phyloP scores from a whole-genome alignment of 2,113 vertebrate species.

The Gadus macrocephalus region DNA sequence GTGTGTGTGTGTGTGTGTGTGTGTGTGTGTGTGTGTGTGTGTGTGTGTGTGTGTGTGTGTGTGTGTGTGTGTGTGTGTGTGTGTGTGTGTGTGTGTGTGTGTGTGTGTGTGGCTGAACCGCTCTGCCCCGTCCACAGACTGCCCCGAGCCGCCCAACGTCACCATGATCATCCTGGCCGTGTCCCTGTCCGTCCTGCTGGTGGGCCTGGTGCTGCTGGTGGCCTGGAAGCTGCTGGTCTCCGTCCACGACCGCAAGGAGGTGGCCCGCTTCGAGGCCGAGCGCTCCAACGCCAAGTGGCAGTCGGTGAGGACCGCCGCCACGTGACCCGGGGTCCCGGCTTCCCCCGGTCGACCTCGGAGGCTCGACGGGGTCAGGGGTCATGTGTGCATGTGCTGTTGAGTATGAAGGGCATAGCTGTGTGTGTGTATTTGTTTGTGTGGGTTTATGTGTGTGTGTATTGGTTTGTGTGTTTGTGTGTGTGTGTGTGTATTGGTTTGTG shows the following conservation, averaged over 20 bases:
- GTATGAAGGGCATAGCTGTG: not conserved
- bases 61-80: too few species aligned
- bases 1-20: too few species aligned
- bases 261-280: conserved; percentile 96
- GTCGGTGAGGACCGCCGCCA: conserved; percentile 79
- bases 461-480: too few species aligned
- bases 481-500: too few species aligned
- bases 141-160: conserved; percentile 84
- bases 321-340: not conserved
- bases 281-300: conserved; percentile 93
- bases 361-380: too few species aligned
- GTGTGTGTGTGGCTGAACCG: too few species aligned
- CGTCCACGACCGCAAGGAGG: conserved; percentile 92
- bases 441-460: too few species aligned
- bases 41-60: too few species aligned
- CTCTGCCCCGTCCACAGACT: conserved; percentile 69
- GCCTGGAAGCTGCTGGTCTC: conserved; percentile 95
- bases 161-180: conserved; percentile 89
- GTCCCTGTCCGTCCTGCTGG: conserved; percentile 84
- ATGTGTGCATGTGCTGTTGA: too few species aligned
- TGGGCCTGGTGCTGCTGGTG: conserved; percentile 83
- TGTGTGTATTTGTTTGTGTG: not conserved
- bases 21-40: too few species aligned
- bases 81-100: too few species aligned
- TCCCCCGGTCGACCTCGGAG: too few species aligned